Base-by-base conservation (phyloP, 35 echinoderm and acorn worm genomes). In the Ptychodera flava region DNA sequence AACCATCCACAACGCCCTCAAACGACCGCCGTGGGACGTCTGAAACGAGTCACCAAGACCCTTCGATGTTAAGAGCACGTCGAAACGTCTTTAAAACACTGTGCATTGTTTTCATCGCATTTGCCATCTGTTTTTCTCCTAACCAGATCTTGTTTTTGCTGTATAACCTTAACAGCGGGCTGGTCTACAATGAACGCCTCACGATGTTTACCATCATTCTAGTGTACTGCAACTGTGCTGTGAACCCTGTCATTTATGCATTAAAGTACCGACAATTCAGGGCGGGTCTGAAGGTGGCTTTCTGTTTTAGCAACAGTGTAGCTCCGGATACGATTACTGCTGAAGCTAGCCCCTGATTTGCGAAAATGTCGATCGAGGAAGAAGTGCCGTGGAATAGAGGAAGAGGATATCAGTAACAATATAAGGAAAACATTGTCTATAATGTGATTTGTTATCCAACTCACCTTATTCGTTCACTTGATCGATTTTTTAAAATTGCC, bases 41-140 rank as follows among this genome's bases (percentile, higher is more conserved):
- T 80, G 22, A 53, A 37, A 1, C 31, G n/a, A 36, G 15, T 34
- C 1, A 38, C 79, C n/a, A 33, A 78, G 22, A 38, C 36, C 32
- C 36, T 0, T 78, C 38, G 34, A 90, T 84, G 45, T 78, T 38
- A 14, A 80, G 78, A 29, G 94, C 89, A 28, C 89, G 84, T 45
- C 38, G 80, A 14, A 97, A 93, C 36, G 94, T 97, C 30, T 83
- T 93, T 29, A 93, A 93, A 32, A 97, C 94, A 2, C 90, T 97
- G 88, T 22, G 90, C 1, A 84, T 85, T 0, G 94, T 97, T 1
- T 97, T 91, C 10, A 33, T 86, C 2, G 89, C 88, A 0, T 97
- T 93, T 78, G 94, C 91, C 32, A 87, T 97, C 31, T 91, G 91
- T 76, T 97, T 91, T 91, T 86, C 94, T 22, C 94, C 94, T 16